Percentiles rank a stretch among this genome's conserved stretches.
Conservation (phyloP, 2,888 invertebrate species). For the Dryobotodes eremita region DNA sequence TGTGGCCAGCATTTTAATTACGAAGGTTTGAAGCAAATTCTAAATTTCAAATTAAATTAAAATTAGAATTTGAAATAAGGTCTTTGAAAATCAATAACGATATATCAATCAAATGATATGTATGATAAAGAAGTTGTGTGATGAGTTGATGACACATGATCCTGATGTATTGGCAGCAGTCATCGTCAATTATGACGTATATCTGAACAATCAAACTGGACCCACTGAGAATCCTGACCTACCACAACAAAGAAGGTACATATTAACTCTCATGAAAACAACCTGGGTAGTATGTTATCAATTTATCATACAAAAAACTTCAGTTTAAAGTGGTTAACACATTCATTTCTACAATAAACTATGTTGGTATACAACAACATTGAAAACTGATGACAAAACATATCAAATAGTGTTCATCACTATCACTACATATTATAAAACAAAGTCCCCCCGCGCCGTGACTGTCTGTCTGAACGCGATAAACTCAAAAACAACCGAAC, state of each 20-base stretch:
- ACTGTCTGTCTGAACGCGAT: background rate
- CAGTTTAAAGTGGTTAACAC: background rate
- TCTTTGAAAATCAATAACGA: background rate
- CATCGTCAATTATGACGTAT: constrained; percentile 42
- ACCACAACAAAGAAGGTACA: constrained; percentile 22
- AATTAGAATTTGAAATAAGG: constrained; percentile 9
- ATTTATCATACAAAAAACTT: background rate
- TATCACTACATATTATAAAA: background rate
- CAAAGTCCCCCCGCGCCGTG: background rate
- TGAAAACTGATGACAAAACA: background rate
- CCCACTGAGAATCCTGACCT: constrained; percentile 49
- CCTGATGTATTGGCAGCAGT: constrained; percentile 44
- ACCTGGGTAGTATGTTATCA: background rate
- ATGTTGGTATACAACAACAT: background rate
- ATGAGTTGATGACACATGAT: constrained; percentile 11
- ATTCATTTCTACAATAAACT: background rate
- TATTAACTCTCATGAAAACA: background rate
- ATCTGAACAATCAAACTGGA: constrained; percentile 43
- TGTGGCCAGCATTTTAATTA: constrained; percentile 35
- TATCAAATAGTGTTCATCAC: background rate
- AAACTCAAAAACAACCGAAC: background rate
- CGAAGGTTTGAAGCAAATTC: constrained; percentile 21
- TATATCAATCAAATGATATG: background rate
- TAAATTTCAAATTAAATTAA: background rate
- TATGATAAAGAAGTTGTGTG: constrained; percentile 5